Evolutionary conservation across 2,888 invertebrate genomes (phyloP), one percentile per base, ranked within the genome.

Genomic region (Rugalucina vietnamica): DNA sequence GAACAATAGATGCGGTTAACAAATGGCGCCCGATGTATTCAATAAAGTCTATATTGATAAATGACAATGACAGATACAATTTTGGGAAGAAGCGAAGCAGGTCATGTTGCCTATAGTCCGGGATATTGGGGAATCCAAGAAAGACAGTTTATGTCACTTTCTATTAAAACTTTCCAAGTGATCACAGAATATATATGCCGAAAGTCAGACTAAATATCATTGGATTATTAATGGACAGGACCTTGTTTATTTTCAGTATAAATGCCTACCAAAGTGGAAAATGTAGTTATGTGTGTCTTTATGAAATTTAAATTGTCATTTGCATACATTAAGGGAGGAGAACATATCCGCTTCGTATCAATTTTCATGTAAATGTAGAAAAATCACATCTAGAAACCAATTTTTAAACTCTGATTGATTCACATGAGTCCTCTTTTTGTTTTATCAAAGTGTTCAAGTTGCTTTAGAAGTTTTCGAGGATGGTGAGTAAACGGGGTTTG

Each of bases 11-110:
- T 34, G 18, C 24, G 65, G 65, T 32, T 65, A 18, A 34, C 12
- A 18, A 65, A 65, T 34, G 65, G 65, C 65, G 65, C 65, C 65
- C 65, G 12, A 18, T 18, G 34, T 65, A 65, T 65, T 65, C 34
- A 65, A 65, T 65, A 65, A 32, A 18, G 65, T 65, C 32, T 65
- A 65, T 29, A 82, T 74, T 49, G 57, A 43, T 76, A 79, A 79
- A 74, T 79, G 73, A 65, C 60, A 24, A 73, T 79, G 39, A 73
- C 60, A 79, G 54, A 65, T 74, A 79, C 57, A 65, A 65, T 74
- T 74, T 74, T 32, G 34, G 34, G 24, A 24, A 27, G 65, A 29
- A 4, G 8, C 10, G 65, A 34, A 65, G 65, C 65, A n/a, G 65
- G 34, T 34, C 65, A 65, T 8, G 29, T 65, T 34, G 34, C 65